Base-by-base conservation (phyloP, 1,140 invertebrate genomes). In the Ctenoplectra terminalis region DNA sequence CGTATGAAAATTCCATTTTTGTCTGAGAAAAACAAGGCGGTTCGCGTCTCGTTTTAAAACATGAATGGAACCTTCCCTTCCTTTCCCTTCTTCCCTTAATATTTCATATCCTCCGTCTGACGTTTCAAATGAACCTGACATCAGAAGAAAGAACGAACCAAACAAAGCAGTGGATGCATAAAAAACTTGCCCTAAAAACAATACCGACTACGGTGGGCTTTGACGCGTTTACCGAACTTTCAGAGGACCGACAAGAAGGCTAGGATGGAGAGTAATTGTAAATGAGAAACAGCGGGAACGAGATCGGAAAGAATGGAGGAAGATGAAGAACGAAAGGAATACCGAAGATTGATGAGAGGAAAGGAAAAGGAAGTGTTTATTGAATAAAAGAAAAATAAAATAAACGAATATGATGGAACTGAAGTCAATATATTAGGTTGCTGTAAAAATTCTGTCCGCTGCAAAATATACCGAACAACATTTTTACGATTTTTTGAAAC, bases 131-230 rank as follows among this genome's bases (percentile, higher is more conserved):
- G 83, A 74, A 74, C 74, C 83, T 78, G 75, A 80, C 81, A 70
- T 80, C 56, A 46, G 20, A 54, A 54, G 73, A 70, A 79, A 83
- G 75, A 67, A 40, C 50, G 56, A 56, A 31, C 29, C 52, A 20
- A 73, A 82, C 83, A 82, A 77, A 77, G 75, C 83, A 40, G n/a
- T n/a, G 26, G 60, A 17, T 29, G 31, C 31, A 64, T 64, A 83
- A 79, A 34, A 70, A 85, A 48, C 69, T 58, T 70, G 54, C 48
- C 64, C 54, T 48, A 74, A 83, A 85, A 58, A 85, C 84, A 85
- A 85, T 85, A 50, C 60, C 61, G 13, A 58, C 72, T 26, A 29
- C n/a, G 67, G 69, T 40, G 63, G 56, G 20, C 63, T 77, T 77
- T 43, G 70, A 43, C 48, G 46, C 70, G 71, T 74, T 52, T 80